Evolutionary conservation across 1,140 invertebrate genomes (phyloP).

Genomic region (Wiebesia pumilae): DNA sequence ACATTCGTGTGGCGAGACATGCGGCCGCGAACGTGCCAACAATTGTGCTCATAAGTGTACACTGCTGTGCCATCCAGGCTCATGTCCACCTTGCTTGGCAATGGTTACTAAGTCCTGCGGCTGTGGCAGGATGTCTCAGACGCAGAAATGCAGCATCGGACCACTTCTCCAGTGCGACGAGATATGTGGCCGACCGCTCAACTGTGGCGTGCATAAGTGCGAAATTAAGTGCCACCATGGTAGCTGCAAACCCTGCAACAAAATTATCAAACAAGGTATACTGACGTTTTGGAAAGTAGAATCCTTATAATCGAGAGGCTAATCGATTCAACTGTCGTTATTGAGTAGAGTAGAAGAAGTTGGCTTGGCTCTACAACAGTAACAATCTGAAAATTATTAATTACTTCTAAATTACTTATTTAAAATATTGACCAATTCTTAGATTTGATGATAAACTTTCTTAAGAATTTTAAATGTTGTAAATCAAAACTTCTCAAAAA

Average conservation of each 20-base stretch:
- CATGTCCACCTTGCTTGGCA: slow-evolving; percentile 81
- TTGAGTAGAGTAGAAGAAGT: too few species aligned
- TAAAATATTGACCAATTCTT: too few species aligned
- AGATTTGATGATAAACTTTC: too few species aligned
- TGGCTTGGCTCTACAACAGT: too few species aligned
- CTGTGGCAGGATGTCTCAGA: slow-evolving; percentile 82
- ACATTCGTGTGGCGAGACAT: slow-evolving; percentile 92
- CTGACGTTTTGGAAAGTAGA: background rate
- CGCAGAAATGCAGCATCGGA: slow-evolving; percentile 83
- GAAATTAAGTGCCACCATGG: slow-evolving; percentile 86
- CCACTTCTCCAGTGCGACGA: slow-evolving; percentile 82
- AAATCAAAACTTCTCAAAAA: too few species aligned
- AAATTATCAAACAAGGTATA: slow-evolving; percentile 60
- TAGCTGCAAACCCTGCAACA: slow-evolving; percentile 82
- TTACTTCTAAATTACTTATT: too few species aligned
- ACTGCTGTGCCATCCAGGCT: slow-evolving; percentile 93
- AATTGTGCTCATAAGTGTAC: slow-evolving; percentile 89
- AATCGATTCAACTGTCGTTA: too few species aligned
- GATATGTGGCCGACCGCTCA: slow-evolving; percentile 81
- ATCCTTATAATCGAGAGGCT: background rate
- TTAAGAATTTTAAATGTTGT: too few species aligned
- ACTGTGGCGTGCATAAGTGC: slow-evolving; percentile 88
- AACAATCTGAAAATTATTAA: too few species aligned
- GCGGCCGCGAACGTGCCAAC: slow-evolving; percentile 79
- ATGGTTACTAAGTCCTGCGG: slow-evolving; percentile 81